Conservation (phyloP, 1,140 invertebrate genomes). For the Microplitis mediator region DNA sequence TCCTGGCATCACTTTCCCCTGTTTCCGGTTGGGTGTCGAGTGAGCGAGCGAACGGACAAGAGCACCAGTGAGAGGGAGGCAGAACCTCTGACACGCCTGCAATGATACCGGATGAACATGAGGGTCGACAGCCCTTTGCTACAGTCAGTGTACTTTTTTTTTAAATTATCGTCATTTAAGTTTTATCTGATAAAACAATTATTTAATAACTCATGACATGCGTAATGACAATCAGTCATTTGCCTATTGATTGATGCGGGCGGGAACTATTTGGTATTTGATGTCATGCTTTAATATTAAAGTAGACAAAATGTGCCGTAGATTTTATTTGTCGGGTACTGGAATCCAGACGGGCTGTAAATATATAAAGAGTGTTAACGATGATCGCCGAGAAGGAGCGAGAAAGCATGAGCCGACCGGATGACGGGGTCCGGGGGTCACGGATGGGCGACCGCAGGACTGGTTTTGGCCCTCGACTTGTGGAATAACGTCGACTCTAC, state of each 20-base stretch:
- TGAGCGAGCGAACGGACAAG: neutral
- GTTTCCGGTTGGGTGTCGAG: neutral
- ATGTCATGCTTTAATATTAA: too few relatives aligned
- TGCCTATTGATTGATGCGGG: too few relatives aligned
- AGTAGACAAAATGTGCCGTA: too few relatives aligned
- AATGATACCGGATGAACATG: neutral
- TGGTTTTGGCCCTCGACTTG: conserved; percentile 51
- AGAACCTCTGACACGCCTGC: conserved; percentile 13
- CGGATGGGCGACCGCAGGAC: conserved; percentile 57
- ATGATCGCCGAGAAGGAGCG: neutral
- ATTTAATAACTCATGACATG: too few relatives aligned
- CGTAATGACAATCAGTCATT: too few relatives aligned
- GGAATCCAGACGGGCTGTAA: neutral
- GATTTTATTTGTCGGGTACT: too few relatives aligned
- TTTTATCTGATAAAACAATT: too few relatives aligned
- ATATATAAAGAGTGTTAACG: too few relatives aligned
- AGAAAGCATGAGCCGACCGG: conserved; percentile 37
- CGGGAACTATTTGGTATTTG: too few relatives aligned
- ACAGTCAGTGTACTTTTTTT: neutral
- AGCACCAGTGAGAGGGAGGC: neutral
- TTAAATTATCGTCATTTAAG: too few relatives aligned
- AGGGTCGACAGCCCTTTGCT: conserved; percentile 8
- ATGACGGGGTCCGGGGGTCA: conserved; percentile 57
- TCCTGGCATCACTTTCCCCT: conserved; percentile 13
- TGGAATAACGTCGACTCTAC: conserved; percentile 41